Percentiles rank a stretch among this genome's conserved stretches.
Conservation (phyloP, 1,140 invertebrate genomes). For the Tetragonula clypearis region DNA sequence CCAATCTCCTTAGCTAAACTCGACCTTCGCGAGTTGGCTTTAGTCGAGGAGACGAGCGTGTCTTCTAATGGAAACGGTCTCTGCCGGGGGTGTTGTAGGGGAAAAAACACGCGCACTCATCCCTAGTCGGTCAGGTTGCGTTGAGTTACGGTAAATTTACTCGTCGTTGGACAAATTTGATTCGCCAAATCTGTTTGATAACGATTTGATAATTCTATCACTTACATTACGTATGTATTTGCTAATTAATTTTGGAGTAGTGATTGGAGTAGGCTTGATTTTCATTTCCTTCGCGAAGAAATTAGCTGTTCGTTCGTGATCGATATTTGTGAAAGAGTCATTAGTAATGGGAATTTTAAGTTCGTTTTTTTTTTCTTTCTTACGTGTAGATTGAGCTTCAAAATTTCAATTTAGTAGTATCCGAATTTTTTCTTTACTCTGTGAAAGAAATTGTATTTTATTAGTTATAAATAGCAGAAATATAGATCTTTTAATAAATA, state of each 20-base stretch:
- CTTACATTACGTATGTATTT: background rate
- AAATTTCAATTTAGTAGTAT: background rate
- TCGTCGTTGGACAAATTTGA: slow-evolving; percentile 24
- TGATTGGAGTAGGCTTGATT: background rate
- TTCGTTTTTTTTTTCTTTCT: background rate
- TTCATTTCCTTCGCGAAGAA: background rate
- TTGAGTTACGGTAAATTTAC: slow-evolving; percentile 58
- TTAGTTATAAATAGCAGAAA: background rate
- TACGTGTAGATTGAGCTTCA: background rate
- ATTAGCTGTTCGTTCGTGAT: background rate
- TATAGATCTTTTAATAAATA: background rate
- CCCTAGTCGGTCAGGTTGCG: slow-evolving; percentile 10
- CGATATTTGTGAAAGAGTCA: background rate
- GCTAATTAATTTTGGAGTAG: background rate
- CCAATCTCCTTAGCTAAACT: slow-evolving; percentile 39
- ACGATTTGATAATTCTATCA: background rate
- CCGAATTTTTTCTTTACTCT: too few relatives aligned
- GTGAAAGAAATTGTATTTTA: background rate
- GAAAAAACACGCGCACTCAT: slow-evolving; percentile 12
- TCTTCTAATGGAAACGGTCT: slow-evolving; percentile 3
- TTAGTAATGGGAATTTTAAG: background rate
- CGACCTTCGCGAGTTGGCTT: slow-evolving; percentile 36
- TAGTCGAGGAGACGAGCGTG: background rate
- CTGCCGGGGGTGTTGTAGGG: slow-evolving; percentile 2
- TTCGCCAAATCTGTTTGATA: background rate